Base-by-base conservation (phyloP, 2,888 invertebrate genomes). In the Torymus tubicola region DNA sequence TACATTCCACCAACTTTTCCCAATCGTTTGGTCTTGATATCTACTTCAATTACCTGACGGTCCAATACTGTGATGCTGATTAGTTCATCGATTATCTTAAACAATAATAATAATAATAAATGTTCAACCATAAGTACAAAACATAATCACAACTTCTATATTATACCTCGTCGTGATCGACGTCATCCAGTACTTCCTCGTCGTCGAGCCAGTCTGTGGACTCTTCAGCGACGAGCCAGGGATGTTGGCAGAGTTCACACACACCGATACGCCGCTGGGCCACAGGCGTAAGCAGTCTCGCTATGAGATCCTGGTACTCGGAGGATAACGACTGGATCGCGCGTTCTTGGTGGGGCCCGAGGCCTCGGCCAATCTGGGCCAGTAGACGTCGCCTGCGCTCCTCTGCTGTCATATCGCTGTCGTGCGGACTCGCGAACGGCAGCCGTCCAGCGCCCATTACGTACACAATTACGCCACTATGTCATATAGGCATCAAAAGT, bases 391-490 rank as follows among this genome's bases (percentile, higher is more conserved):
- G 92, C 50, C 94, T 92, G 82, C 94, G 91, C 86, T 92, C 93
- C 89, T 93, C 89, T 84, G 92, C 86, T 86, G 93, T 86, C 87
- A 92, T 85, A 42, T 87, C 86, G 21, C 87, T 91, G 82, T 88
- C 87, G 84, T 82, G 82, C 85, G 91, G 87, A 86, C 90, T 90
- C 79, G 93, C 90, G 91, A 96, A 96, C 68, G 95, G 95, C 85
- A 96, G 91, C 78, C 93, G 93, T 11, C 95, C 95, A 21, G 95
- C 92, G 86, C 94, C 93, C 95, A 95, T 95, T 68, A 94, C 95
- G 91, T 95, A 96, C 82, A 95, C 92, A 81, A 95, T 94, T 85
- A 95, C 94, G 55, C 95, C 95, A 83, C 95, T 95, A 91, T 16
- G 2, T 21, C 1, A 21, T 21, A 21, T n/a, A 16, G 24, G 3